Conservation (phyloP, 2,888 invertebrate genomes). For the Amblyjoppa fuscipennis region DNA sequence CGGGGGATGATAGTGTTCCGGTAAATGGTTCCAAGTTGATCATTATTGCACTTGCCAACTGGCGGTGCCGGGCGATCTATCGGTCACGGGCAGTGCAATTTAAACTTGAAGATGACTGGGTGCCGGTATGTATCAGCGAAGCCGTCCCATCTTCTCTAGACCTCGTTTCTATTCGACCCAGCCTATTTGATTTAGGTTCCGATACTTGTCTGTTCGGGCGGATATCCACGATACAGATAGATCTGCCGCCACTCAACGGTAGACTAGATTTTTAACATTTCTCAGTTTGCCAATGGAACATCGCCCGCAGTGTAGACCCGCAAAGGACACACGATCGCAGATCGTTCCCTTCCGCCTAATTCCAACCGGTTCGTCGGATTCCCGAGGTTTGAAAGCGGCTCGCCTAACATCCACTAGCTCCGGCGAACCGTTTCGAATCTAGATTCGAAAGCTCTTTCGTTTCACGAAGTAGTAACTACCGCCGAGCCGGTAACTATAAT, state of each 20-base stretch:
- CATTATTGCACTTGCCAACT: conserved; percentile 79
- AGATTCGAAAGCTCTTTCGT: conserved; percentile 32
- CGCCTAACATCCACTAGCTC: conserved; percentile 26
- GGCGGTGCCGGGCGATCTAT: conserved; percentile 67
- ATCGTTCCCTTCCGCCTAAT: not conserved
- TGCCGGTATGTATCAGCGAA: conserved; percentile 27
- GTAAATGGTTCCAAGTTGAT: conserved; percentile 74
- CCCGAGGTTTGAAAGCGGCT: not conserved
- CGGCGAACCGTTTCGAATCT: conserved; percentile 26
- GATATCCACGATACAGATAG: not conserved
- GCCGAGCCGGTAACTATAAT: conserved; percentile 34
- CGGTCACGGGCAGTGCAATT: conserved; percentile 75
- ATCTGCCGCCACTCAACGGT: not conserved
- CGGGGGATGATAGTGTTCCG: conserved; percentile 23
- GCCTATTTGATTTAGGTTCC: not conserved
- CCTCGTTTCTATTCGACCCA: conserved; percentile 3
- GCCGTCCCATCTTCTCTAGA: conserved; percentile 20
- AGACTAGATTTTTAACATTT: not conserved
- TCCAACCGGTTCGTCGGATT: conserved; percentile 1
- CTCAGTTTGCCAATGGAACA: not conserved
- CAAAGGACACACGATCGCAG: not conserved
- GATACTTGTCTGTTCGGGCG: conserved; percentile 59
- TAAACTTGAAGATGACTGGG: conserved; percentile 69
- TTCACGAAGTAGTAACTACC: conserved; percentile 20
- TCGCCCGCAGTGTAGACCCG: not conserved